phyloP scores from a whole-genome alignment of 2,113 vertebrate species.

The Brachyhypopomus occidentalis region DNA sequence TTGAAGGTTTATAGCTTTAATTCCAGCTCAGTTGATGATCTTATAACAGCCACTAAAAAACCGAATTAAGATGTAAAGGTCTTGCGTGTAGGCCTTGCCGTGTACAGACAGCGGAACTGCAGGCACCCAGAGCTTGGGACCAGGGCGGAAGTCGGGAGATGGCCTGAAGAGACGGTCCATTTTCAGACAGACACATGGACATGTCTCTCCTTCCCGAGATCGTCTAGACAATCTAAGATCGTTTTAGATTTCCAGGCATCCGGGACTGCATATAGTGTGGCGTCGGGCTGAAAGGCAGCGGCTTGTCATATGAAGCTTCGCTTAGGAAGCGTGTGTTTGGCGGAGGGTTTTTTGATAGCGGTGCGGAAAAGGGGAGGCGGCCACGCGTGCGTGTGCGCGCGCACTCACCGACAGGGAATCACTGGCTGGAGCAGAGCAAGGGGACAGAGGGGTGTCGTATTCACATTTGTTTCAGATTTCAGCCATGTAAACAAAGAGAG shows the following conservation, averaged over 20 bases:
- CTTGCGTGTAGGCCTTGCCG: too few species aligned
- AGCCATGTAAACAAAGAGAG: conserved; percentile 63
- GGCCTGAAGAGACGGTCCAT: not conserved
- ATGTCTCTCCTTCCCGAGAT: not conserved
- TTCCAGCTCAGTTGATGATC: too few species aligned
- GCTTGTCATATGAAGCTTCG: conserved; percentile 9
- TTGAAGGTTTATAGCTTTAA: not conserved
- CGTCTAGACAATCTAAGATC: conserved; percentile 11
- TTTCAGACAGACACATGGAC: conserved; percentile 7
- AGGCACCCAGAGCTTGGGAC: not conserved
- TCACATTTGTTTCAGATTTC: conserved; percentile 72
- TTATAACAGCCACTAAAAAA: too few species aligned
- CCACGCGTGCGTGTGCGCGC: not conserved
- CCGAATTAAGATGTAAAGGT: too few species aligned
- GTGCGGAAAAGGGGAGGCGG: conserved; percentile 13
- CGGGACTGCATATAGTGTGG: not conserved
- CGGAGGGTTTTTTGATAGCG: conserved; percentile 13
- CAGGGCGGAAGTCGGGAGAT: not conserved
- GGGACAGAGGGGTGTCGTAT: conserved; percentile 51
- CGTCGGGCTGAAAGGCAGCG: not conserved
- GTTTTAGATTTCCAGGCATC: conserved; percentile 17
- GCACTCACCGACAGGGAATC: conserved; percentile 21
- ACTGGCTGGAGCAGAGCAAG: conserved; percentile 23
- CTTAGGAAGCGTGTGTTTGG: conserved; percentile 32
- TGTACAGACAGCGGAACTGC: too few species aligned